Conservation (phyloP, 2,888 invertebrate species). For the Troilus luridus region DNA sequence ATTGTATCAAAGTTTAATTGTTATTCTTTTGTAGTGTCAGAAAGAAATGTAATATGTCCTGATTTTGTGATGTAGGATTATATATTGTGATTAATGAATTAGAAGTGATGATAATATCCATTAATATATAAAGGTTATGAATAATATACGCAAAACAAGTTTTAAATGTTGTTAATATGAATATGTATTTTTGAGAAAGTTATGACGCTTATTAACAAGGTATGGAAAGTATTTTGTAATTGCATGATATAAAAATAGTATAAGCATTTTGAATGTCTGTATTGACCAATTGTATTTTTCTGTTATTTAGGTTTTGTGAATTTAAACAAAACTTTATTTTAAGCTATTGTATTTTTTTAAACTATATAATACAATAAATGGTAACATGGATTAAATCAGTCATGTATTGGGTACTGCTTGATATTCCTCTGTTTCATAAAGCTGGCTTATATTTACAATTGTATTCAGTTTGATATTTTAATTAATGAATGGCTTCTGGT, state of each 20-base stretch:
- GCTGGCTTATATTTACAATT: not conserved
- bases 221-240: constrained; percentile 9
- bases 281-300: constrained; percentile 5
- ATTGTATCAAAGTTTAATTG: not conserved
- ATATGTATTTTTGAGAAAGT: not conserved
- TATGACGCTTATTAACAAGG: not conserved
- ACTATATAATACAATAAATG: not conserved
- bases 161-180: not conserved
- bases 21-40: not conserved
- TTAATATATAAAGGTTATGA: not conserved
- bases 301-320: not conserved
- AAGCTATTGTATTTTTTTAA: not conserved
- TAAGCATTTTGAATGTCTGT: not conserved
- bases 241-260: not conserved
- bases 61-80: not conserved
- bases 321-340: not conserved
- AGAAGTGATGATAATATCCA: not conserved
- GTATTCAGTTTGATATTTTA: not conserved
- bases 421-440: not conserved
- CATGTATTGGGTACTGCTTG: not conserved
- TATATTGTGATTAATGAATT: not conserved
- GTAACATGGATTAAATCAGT: not conserved
- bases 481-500: not conserved
- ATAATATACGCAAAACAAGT: not conserved
- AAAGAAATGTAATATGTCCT: not conserved